Evolutionary conservation across 2,888 invertebrate genomes (phyloP).

Genomic region (Tortrix viridana): DNA sequence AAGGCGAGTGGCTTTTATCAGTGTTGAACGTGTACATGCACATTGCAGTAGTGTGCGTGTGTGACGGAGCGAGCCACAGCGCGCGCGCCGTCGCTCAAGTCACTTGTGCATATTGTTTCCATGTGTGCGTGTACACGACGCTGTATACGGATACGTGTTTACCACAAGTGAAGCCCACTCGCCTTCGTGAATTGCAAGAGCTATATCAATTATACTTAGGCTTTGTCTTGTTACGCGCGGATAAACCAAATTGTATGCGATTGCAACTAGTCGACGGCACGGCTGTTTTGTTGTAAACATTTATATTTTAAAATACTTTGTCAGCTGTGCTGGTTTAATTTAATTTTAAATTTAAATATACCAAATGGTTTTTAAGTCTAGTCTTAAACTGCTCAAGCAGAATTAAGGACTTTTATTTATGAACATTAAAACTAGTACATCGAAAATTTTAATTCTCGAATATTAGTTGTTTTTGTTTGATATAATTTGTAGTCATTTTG

Average conservation of each 20-base stretch:
- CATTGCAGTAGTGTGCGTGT: too few species aligned
- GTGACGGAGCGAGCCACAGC: too few species aligned
- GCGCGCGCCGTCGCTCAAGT: too few species aligned
- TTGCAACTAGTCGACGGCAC: conserved; percentile 48
- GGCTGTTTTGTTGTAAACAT: conserved; percentile 21
- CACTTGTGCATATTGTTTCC: too few species aligned
- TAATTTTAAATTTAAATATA: conserved; percentile 43
- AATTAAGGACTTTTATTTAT: conserved; percentile 32
- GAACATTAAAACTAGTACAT: conserved; percentile 43
- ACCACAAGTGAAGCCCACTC: too few species aligned
- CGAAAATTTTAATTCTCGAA: conserved; percentile 38
- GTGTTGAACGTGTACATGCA: too few species aligned
- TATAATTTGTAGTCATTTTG: neutral
- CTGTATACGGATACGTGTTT: too few species aligned
- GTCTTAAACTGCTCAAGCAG: conserved; percentile 67
- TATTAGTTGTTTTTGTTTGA: too few species aligned
- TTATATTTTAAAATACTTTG: conserved; percentile 21
- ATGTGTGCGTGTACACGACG: too few species aligned
- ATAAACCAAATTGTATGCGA: conserved; percentile 40
- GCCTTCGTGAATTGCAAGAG: too few species aligned
- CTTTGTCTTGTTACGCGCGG: conserved; percentile 24
- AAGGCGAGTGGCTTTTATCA: too few species aligned
- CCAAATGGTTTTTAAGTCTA: conserved; percentile 66
- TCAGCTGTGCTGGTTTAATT: conserved; percentile 26
- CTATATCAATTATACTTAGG: too few species aligned